These are phyloP conservation scores for Sus cebifrons DNA, from an alignment of 2,797 vertebrate species.

Conservation along the genomic window DNA sequence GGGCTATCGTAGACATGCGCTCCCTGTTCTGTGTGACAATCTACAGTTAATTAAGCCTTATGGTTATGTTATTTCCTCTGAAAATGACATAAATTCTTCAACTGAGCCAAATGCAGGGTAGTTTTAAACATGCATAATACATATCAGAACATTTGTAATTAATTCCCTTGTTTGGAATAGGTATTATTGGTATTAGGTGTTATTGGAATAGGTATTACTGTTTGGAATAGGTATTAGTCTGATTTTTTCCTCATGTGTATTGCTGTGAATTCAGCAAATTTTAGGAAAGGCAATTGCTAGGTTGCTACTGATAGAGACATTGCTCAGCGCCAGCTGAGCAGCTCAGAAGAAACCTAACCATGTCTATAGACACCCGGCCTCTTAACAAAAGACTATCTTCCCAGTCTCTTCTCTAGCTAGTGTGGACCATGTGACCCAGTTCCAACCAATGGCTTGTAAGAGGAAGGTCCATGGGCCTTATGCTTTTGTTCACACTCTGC, in stretches of 20 bases:
- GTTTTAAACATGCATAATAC: background rate
- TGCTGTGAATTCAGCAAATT: background rate
- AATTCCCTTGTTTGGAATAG: background rate
- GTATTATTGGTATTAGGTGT: background rate
- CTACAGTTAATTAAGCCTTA: background rate
- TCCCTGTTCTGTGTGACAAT: background rate
- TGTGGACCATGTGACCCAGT: background rate
- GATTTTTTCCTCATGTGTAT: background rate
- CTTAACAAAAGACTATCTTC: background rate
- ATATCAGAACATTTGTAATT: background rate
- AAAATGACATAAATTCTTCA: conserved; percentile 10
- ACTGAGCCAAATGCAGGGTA: background rate
- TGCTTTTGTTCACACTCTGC: background rate
- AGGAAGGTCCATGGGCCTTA: background rate
- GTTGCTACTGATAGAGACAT: background rate
- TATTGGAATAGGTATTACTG: background rate
- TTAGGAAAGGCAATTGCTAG: conserved; percentile 32
- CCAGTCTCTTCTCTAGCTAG: background rate
- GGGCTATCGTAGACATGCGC: background rate
- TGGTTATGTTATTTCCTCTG: background rate
- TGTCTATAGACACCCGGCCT: background rate
- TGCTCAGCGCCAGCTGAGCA: background rate
- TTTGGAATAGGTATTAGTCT: background rate
- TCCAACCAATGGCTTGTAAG: background rate
- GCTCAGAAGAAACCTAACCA: background rate